These are phyloP conservation scores for Alouatta palliata DNA, from an alignment of 2,113 vertebrate genomes.

Conservation along the genomic window DNA sequence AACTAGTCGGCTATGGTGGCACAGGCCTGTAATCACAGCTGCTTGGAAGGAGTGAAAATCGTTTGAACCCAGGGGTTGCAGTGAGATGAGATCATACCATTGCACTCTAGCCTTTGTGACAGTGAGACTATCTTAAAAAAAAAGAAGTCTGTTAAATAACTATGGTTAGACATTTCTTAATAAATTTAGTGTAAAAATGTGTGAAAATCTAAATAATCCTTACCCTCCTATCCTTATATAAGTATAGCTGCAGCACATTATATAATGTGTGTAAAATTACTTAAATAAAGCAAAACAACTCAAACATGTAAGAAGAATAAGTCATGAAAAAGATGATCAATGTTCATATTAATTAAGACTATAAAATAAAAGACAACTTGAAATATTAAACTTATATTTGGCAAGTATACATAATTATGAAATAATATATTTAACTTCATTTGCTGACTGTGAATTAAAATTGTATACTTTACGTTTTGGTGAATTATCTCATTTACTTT, in stretches of 20 bases:
- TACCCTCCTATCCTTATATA: neutral
- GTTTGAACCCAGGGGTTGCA: too few relatives aligned
- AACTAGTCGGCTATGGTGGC: too few relatives aligned
- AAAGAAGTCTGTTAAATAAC: neutral
- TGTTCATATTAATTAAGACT: neutral
- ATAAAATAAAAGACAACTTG: neutral
- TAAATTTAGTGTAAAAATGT: neutral
- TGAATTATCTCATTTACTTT: neutral
- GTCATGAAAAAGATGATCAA: neutral
- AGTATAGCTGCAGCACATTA: neutral
- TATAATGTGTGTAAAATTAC: neutral
- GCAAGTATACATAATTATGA: neutral
- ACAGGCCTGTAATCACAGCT: too few relatives aligned
- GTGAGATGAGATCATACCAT: too few relatives aligned
- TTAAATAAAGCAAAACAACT: neutral
- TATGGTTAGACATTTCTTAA: neutral
- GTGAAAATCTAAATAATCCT: neutral
- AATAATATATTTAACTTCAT: neutral
- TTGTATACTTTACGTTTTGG: neutral
- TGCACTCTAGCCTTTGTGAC: too few relatives aligned
- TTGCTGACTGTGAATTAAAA: constrained; percentile 13
- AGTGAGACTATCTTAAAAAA: neutral
- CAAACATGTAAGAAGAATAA: neutral
- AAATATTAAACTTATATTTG: neutral
- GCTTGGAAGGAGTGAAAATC: too few relatives aligned